Evolutionary conservation across 1,140 invertebrate genomes (phyloP).

Genomic region (Mercenaria mercenaria): DNA sequence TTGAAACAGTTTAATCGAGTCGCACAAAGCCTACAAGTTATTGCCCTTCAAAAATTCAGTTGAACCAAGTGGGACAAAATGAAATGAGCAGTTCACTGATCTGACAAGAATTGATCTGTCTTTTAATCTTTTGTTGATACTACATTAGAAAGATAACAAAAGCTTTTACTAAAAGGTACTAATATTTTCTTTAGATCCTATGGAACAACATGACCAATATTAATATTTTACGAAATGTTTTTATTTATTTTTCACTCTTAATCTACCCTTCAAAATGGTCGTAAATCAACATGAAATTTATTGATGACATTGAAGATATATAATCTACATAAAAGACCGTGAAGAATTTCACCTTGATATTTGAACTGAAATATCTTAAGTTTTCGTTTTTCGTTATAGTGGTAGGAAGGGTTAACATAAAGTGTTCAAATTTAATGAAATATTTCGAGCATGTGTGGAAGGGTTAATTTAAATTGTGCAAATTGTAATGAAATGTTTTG

Average conservation of each 20-base stretch:
- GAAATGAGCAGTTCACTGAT: too few relatives aligned
- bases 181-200: neutral
- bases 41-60: too few relatives aligned
- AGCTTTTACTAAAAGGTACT: too few relatives aligned
- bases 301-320: neutral
- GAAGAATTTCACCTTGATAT: constrained; percentile 25
- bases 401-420: neutral
- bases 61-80: too few relatives aligned
- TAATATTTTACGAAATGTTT: neutral
- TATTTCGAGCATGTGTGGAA: neutral
- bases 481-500: too few relatives aligned
- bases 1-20: too few relatives aligned
- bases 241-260: neutral
- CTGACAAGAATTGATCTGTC: too few relatives aligned
- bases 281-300: constrained; percentile 3
- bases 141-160: too few relatives aligned
- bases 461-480: too few relatives aligned
- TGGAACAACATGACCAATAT: neutral
- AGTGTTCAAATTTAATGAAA: neutral
- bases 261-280: neutral
- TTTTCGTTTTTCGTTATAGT: neutral
- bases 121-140: too few relatives aligned
- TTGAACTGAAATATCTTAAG: neutral
- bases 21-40: too few relatives aligned
- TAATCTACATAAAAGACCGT: neutral